Conservation (phyloP, 1,140 invertebrate species). For the Drosophila suzukii region DNA sequence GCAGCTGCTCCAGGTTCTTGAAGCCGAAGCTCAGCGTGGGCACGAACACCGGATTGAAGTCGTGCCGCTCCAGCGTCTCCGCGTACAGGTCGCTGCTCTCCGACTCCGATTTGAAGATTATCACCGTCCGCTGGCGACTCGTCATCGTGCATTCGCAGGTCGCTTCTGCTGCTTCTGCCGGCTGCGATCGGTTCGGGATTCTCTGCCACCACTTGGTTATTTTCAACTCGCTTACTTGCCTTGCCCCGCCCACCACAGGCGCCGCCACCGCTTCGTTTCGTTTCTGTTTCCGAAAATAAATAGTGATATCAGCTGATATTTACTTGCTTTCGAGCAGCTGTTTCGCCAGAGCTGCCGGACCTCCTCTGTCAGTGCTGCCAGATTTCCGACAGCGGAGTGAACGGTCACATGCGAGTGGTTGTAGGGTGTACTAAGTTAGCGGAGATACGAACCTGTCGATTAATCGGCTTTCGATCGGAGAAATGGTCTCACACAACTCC, state of each 20-base stretch:
- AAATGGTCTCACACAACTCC: no score
- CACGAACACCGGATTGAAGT: conserved; percentile 85
- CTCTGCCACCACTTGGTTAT: not conserved
- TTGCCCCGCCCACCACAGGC: not conserved
- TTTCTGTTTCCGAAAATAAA: conserved; percentile 10
- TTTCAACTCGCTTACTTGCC: not conserved
- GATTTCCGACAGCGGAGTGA: not conserved
- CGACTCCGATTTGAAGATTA: conserved; percentile 86
- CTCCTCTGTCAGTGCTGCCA: not conserved
- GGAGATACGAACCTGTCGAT: no score
- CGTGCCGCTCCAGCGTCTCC: conserved; percentile 83
- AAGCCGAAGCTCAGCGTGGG: conserved; percentile 86
- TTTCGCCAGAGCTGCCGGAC: not conserved
- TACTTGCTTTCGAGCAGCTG: conserved; percentile 4
- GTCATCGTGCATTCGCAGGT: conserved; percentile 36
- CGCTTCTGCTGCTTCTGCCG: no score
- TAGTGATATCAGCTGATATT: conserved; percentile 7
- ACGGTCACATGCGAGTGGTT: no score
- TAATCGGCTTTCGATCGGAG: no score
- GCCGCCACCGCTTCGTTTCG: not conserved
- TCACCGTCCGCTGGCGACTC: conserved; percentile 83
- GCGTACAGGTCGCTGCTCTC: conserved; percentile 86
- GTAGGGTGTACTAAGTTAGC: no score
- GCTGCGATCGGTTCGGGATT: no score
- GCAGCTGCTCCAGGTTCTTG: conserved; percentile 84